Evolutionary conservation across 1,140 invertebrate genomes (phyloP).

Genomic region (Cotesia vestalis): DNA sequence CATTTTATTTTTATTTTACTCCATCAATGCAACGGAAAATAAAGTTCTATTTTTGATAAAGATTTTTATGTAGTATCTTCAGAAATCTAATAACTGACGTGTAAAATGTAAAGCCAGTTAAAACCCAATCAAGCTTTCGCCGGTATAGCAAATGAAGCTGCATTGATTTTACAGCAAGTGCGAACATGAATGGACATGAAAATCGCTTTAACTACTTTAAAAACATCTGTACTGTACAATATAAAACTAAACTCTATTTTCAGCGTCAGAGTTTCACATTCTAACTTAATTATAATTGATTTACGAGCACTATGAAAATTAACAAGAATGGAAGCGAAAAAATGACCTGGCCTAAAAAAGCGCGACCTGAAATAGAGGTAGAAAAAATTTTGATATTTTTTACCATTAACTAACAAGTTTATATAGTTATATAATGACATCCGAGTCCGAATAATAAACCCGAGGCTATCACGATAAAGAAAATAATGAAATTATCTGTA

Average conservation of each 20-base stretch:
- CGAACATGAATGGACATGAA: neutral
- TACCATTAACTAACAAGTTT: too few species aligned
- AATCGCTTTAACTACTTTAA: neutral
- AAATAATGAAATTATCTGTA: too few species aligned
- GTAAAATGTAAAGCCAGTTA: slow-evolving; percentile 1
- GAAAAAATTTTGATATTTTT: neutral
- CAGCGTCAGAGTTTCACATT: too few species aligned
- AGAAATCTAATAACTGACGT: neutral
- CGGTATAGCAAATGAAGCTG: slow-evolving; percentile 6
- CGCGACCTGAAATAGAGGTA: too few species aligned
- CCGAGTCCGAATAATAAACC: too few species aligned
- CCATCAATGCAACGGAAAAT: neutral
- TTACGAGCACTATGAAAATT: too few species aligned
- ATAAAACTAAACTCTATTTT: neutral
- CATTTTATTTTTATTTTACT: too few species aligned
- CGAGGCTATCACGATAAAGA: too few species aligned
- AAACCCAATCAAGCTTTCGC: slow-evolving; percentile 19
- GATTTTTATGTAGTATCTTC: neutral
- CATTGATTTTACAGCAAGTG: slow-evolving; percentile 1
- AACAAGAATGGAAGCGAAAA: too few species aligned
- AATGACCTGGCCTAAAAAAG: too few species aligned
- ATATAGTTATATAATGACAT: too few species aligned
- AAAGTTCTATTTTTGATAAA: neutral
- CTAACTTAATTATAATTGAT: too few species aligned
- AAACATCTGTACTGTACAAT: neutral